Conservation (phyloP, 2,888 invertebrate species). For the Amphipyra tragopoginis region DNA sequence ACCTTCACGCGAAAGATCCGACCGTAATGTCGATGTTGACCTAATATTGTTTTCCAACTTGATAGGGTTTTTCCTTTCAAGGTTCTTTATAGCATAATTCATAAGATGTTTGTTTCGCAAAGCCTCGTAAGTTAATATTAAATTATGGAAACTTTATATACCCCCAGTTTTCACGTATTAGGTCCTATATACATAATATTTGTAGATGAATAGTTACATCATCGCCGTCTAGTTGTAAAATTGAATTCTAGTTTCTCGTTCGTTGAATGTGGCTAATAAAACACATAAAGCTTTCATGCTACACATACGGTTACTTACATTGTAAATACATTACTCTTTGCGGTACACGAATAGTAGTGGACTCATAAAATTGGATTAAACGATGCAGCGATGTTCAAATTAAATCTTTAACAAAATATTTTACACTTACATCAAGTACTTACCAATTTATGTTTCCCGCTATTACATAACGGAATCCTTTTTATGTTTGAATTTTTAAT, state of each 20-base stretch:
- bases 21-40: constrained; percentile 35
- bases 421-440: not conserved
- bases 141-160: constrained; percentile 18
- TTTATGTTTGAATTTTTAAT: not conserved
- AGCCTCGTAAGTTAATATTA: constrained; percentile 22
- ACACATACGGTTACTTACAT: constrained; percentile 40
- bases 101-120: constrained; percentile 31
- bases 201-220: not conserved
- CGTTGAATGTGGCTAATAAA: constrained; percentile 44
- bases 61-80: constrained; percentile 23
- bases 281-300: constrained; percentile 49
- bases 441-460: not conserved
- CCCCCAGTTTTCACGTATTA: not conserved
- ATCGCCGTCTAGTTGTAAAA: constrained; percentile 18
- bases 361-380: constrained; percentile 53
- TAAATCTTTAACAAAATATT: constrained; percentile 3
- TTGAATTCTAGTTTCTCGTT: constrained; percentile 31
- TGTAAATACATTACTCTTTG: constrained; percentile 56
- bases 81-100: constrained; percentile 7
- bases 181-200: not conserved
- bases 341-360: constrained; percentile 51
- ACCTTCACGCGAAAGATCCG: constrained; percentile 64
- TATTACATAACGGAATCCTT: not conserved
- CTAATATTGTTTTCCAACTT: constrained; percentile 40
- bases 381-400: constrained; percentile 18